phyloP scores from a whole-genome alignment of 2,113 vertebrate species.

The Caranx ignobilis region DNA sequence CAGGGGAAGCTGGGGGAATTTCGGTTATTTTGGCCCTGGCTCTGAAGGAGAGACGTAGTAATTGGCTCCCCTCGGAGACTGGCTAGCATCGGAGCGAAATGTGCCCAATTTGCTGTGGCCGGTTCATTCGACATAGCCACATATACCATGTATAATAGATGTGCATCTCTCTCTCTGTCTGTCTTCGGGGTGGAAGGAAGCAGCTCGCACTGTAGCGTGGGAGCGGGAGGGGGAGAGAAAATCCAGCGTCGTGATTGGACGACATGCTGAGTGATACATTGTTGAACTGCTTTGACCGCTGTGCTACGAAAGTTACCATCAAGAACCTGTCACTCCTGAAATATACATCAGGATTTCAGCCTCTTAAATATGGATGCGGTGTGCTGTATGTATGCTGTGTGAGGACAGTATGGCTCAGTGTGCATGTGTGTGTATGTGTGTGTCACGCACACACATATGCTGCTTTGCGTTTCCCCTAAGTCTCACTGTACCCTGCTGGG shows the following conservation, averaged over 20 bases:
- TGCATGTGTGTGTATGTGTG: conserved; percentile 23
- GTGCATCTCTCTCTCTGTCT: conserved; percentile 33
- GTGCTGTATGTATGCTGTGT: conserved; percentile 34
- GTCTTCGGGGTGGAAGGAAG: conserved; percentile 58
- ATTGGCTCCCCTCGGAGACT: conserved; percentile 75
- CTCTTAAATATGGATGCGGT: conserved; percentile 74
- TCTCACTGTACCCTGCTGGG: conserved; percentile 40
- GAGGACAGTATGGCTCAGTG: conserved; percentile 23
- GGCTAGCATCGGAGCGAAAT: conserved; percentile 56
- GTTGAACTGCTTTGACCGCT: conserved; percentile 73
- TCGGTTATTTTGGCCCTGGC: conserved; percentile 59
- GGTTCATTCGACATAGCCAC: conserved; percentile 55
- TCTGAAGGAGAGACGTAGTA: conserved; percentile 67
- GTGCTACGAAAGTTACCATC: conserved; percentile 64
- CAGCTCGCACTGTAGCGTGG: conserved; percentile 48
- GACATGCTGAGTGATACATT: conserved; percentile 70
- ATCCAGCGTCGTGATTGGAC: conserved; percentile 53
- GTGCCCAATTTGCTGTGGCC: conserved; percentile 61
- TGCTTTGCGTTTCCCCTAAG: conserved; percentile 26
- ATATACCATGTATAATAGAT: conserved; percentile 73
- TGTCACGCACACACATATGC: conserved; percentile 5
- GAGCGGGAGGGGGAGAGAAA: conserved; percentile 52
- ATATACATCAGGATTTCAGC: conserved; percentile 69
- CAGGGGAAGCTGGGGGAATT: conserved; percentile 52
- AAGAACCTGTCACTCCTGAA: conserved; percentile 62